Evolutionary conservation across 2,797 vertebrate genomes (phyloP).

Genomic region (Merluccius polli): DNA sequence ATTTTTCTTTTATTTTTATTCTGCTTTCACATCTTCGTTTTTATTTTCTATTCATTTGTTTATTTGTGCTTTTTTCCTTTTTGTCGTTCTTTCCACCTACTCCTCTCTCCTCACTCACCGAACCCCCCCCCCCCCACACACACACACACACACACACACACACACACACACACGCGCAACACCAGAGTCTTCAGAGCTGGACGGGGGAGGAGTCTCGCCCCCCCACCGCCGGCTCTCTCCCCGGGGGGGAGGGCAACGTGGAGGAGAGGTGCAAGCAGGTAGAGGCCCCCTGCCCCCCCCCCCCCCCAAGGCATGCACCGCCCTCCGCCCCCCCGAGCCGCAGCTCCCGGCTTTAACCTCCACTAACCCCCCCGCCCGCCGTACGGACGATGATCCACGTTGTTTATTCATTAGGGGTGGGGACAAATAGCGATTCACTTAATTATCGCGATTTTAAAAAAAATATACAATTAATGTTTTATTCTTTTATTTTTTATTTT

Average conservation of each 20-base stretch:
- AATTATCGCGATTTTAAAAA: too few species aligned
- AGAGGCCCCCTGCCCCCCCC: slow-evolving; percentile 56
- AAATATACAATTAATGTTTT: too few species aligned
- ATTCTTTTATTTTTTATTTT: too few species aligned
- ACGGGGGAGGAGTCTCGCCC: slow-evolving; percentile 84
- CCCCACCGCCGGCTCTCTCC: slow-evolving; percentile 79
- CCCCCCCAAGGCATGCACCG: slow-evolving; percentile 23
- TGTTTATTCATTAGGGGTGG: too few species aligned
- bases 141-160: not conserved
- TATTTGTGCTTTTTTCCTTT: slow-evolving; percentile 20
- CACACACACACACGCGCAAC: slow-evolving; percentile 36
- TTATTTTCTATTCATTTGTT: slow-evolving; percentile 19
- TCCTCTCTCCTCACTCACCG: slow-evolving; percentile 25
- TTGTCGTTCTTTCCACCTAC: not conserved
- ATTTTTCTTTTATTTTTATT: slow-evolving; percentile 4
- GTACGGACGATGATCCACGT: too few species aligned
- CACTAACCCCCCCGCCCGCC: slow-evolving; percentile 21
- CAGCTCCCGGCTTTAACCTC: slow-evolving; percentile 1
- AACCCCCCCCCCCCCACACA: not conserved
- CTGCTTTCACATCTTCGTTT: slow-evolving; percentile 2
- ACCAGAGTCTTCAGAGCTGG: slow-evolving; percentile 83
- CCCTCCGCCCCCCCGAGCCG: not conserved
- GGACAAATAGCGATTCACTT: too few species aligned
- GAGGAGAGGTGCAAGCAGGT: slow-evolving; percentile 96
- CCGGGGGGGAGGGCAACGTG: slow-evolving; percentile 86